Conservation (phyloP, 92 coral and sea anemone species). For the Muricea muricata region DNA sequence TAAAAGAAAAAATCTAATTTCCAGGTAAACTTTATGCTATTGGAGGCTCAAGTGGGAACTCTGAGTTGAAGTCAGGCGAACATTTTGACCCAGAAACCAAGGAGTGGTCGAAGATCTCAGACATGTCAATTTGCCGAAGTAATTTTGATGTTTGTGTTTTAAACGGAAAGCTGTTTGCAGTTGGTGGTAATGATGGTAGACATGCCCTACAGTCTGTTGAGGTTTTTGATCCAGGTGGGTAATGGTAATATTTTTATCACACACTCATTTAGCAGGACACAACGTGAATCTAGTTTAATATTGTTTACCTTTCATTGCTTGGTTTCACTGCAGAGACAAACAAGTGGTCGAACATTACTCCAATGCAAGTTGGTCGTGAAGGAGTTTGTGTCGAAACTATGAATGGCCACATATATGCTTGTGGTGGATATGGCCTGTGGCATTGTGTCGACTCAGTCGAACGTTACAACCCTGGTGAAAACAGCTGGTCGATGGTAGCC, state of each 20-base stretch:
- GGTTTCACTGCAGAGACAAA: slow-evolving; percentile 35
- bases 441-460: slow-evolving; percentile 89
- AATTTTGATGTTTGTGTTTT: slow-evolving; percentile 85
- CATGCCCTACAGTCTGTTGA: slow-evolving; percentile 84
- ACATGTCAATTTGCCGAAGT: slow-evolving; percentile 87
- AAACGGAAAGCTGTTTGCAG: slow-evolving; percentile 73
- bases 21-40: slow-evolving; percentile 78
- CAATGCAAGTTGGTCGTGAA: slow-evolving; percentile 87
- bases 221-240: slow-evolving; percentile 64
- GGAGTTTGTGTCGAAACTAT: slow-evolving; percentile 86
- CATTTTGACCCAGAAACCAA: slow-evolving; percentile 75
- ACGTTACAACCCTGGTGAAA: slow-evolving; percentile 80
- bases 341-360: slow-evolving; percentile 73
- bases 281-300: too few species aligned
- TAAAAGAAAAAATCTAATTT: too few species aligned
- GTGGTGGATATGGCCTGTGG: slow-evolving; percentile 97
- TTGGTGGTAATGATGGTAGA: slow-evolving; percentile 88
- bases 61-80: slow-evolving; percentile 85
- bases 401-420: slow-evolving; percentile 85
- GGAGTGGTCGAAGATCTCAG: slow-evolving; percentile 73
- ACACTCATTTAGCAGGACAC: too few species aligned
- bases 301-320: too few species aligned
- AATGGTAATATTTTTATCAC: too few species aligned
- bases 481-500: slow-evolving; percentile 76
- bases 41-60: slow-evolving; percentile 94